phyloP scores from a whole-genome alignment of 2,888 invertebrate genomes.

The Pollenia angustigena region DNA sequence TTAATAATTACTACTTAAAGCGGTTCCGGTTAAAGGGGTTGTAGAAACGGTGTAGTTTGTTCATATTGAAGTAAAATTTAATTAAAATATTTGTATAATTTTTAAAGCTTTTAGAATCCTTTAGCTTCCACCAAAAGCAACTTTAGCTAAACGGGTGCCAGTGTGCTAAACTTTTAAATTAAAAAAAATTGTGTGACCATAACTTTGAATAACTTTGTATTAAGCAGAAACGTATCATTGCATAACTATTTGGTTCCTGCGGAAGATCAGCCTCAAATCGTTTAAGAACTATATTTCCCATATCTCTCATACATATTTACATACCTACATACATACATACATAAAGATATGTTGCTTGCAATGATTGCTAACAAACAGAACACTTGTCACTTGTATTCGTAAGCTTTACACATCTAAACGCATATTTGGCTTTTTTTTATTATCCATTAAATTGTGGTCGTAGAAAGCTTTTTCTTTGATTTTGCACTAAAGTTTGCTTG shows the following conservation, averaged over 20 bases:
- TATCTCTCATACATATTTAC: neutral
- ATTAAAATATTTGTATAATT: neutral
- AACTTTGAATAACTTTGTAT: slow-evolving; percentile 9
- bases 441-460: neutral
- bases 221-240: slow-evolving; percentile 1
- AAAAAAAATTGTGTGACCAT: slow-evolving; percentile 16
- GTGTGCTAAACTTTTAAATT: neutral
- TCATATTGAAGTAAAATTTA: slow-evolving; percentile 1
- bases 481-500: slow-evolving; percentile 61
- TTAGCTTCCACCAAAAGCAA: neutral
- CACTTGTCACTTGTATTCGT: slow-evolving; percentile 13
- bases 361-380: slow-evolving; percentile 22
- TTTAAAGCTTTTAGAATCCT: slow-evolving; percentile 28
- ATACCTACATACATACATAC: neutral
- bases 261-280: slow-evolving; percentile 71
- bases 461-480: slow-evolving; percentile 42
- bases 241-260: slow-evolving; percentile 62
- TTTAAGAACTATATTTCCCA: slow-evolving; percentile 14
- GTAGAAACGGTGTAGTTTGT: slow-evolving; percentile 16
- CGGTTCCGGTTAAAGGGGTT: slow-evolving; percentile 44
- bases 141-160: neutral
- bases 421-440: slow-evolving; percentile 16
- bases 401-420: neutral
- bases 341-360: slow-evolving; percentile 43
- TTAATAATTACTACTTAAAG: slow-evolving; percentile 13